phyloP scores from a whole-genome alignment of 1,140 invertebrate species.

The Amyelois transitella region DNA sequence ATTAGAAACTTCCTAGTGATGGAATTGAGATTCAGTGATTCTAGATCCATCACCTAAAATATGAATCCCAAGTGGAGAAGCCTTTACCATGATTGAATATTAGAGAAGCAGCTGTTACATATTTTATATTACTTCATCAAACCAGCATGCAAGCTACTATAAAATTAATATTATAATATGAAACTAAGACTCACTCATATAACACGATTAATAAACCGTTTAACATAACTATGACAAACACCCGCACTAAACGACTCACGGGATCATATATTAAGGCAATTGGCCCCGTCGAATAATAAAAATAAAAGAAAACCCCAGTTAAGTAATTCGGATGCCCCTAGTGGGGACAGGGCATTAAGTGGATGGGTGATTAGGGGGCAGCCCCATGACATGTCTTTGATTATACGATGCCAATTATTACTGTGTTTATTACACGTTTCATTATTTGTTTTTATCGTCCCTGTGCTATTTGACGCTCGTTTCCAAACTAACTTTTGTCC shows the following conservation, averaged over 20 bases:
- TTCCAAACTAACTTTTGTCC: neutral
- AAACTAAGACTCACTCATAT: too few species aligned
- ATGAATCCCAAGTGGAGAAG: too few species aligned
- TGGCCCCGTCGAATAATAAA: constrained; percentile 54
- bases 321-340: constrained; percentile 59
- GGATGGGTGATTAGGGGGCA: constrained; percentile 40
- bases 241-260: constrained; percentile 22
- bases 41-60: too few species aligned
- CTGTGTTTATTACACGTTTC: neutral
- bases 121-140: too few species aligned
- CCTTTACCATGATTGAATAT: too few species aligned
- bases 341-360: constrained; percentile 39
- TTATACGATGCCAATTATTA: neutral
- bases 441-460: neutral
- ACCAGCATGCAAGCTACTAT: too few species aligned
- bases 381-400: neutral
- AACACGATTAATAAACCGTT: neutral
- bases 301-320: constrained; percentile 55
- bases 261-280: constrained; percentile 31
- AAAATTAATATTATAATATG: too few species aligned
- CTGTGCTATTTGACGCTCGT: neutral
- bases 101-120: too few species aligned
- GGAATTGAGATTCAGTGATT: too few species aligned
- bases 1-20: too few species aligned
- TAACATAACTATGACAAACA: neutral